Base-by-base conservation (phyloP, 1,140 invertebrate species). In the Rhopalosiphum padi region DNA sequence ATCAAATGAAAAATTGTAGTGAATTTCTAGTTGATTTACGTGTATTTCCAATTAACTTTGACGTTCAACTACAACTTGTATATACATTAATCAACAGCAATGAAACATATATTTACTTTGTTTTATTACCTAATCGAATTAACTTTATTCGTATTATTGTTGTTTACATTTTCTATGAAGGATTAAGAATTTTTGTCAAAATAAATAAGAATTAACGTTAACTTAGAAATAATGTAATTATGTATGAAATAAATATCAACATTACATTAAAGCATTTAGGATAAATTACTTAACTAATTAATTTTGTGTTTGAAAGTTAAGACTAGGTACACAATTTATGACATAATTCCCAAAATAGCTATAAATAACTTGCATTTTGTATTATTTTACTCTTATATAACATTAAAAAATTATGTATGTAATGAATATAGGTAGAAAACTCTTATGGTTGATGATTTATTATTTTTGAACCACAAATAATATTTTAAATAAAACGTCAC, bases 21-120 rank as follows among this genome's bases (percentile, higher is more conserved):
- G 4, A 48, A 35, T 51, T 92, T 82, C 37, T 15, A 48, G 68
- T 51, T 82, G 22, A 92, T 92, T 92, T 92, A 46, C 46, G 9
- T 51, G n/a, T 46, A 83, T 92, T 21, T 51, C 46, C 68, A 92
- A 92, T 92, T 83, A 92, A 92, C 90, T 83, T 92, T 92, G 68
- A 92, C 46, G 23, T 92, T n/a, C 21, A 23, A 68, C 23, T 60
- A 68, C 22, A 60, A 68, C 30, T 68, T 30, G 53, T 60, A 68
- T 4, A 6, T 43, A 55, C 37, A 90, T 90, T 90, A 90, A 68
- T 90, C 25, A 68, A 90, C 25, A 30, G 7, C 37, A 91, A 77
- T 43, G 15, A 91, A 30, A 77, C 25, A 82, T 25, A 46, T 41
- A 90, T 30, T 30, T 30, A n/a, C 30, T 68, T 46, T 68, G 60